Percentiles rank a stretch among this genome's conserved stretches.
Evolutionary conservation across 2,113 vertebrate genomes (phyloP).

Genomic region (Silurus meridionalis): DNA sequence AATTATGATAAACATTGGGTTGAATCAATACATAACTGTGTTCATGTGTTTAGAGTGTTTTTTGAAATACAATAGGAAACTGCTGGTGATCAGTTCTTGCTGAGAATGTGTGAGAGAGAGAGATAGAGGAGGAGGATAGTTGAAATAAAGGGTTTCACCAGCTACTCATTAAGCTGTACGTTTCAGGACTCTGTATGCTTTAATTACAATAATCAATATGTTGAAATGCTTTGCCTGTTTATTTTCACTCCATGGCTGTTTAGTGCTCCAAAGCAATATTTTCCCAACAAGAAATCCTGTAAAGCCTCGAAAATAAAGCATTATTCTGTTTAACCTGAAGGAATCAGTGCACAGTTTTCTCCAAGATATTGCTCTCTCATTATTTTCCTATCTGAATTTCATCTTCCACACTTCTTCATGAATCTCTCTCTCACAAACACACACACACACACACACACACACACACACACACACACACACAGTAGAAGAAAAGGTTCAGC

Average conservation of each 20-base stretch:
- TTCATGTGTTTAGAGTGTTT: background rate
- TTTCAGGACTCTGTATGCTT: conserved; percentile 22
- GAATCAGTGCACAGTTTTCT: conserved; percentile 24
- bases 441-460: background rate
- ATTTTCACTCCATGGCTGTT: conserved; percentile 27
- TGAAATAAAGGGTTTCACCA: conserved; percentile 15
- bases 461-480: conserved; percentile 3
- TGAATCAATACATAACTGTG: background rate
- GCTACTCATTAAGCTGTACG: conserved; percentile 32
- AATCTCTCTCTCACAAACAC: conserved; percentile 2
- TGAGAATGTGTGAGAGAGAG: background rate
- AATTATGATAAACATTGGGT: background rate
- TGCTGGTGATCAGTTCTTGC: background rate
- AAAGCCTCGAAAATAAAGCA: conserved; percentile 34
- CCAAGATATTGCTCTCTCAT: conserved; percentile 29
- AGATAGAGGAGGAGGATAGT: background rate
- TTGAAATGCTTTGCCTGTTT: conserved; percentile 30
- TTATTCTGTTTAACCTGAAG: conserved; percentile 34
- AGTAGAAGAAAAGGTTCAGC: background rate
- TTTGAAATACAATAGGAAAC: background rate
- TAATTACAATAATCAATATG: conserved; percentile 47
- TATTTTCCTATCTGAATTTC: conserved; percentile 32
- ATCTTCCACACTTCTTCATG: background rate
- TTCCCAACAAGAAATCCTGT: conserved; percentile 29
- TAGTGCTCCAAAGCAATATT: conserved; percentile 29